Percentiles rank a stretch among this genome's conserved stretches.
phyloP scores from a whole-genome alignment of 1,140 invertebrate genomes.

The Drosophila rhopaloa region DNA sequence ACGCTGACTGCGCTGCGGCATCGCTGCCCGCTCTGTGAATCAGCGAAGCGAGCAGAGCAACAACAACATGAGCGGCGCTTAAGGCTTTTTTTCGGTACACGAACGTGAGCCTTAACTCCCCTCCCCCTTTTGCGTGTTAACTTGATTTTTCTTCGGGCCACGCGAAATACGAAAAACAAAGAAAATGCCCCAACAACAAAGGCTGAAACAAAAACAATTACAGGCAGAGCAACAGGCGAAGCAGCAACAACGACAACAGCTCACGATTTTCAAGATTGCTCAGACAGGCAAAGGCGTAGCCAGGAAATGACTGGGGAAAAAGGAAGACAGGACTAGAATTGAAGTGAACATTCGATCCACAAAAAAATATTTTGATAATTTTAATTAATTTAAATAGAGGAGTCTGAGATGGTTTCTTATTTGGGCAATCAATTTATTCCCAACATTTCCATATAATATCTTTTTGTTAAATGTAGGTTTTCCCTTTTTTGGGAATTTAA shows the following conservation, averaged over 20 bases:
- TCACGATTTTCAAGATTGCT: constrained; percentile 78
- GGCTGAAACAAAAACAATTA: constrained; percentile 25
- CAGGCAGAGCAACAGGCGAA: constrained; percentile 35
- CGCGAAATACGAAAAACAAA: constrained; percentile 68
- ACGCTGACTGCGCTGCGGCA: constrained; percentile 16
- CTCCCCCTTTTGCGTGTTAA: constrained; percentile 59
- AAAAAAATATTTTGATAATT: no score
- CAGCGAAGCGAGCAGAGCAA: constrained; percentile 66
- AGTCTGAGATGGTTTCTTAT: no score
- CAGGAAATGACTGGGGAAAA: constrained; percentile 10
- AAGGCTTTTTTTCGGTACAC: constrained; percentile 69
- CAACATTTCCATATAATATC: no score
- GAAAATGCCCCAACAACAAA: constrained; percentile 66
- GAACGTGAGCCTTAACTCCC: constrained; percentile 34
- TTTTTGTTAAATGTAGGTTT: no score
- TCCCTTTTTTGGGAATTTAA: no score
- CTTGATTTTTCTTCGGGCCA: constrained; percentile 78
- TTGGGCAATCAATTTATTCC: no score
- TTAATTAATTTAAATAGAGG: no score
- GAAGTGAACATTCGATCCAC: no score
- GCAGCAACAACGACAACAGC: constrained; percentile 54
- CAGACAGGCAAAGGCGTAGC: constrained; percentile 37
- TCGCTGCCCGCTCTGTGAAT: constrained; percentile 52
- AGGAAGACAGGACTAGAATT: background rate
- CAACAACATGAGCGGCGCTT: constrained; percentile 38